These are phyloP conservation scores for Arenaria interpres DNA, from an alignment of 2,113 vertebrate genomes.

Conservation along the genomic window DNA sequence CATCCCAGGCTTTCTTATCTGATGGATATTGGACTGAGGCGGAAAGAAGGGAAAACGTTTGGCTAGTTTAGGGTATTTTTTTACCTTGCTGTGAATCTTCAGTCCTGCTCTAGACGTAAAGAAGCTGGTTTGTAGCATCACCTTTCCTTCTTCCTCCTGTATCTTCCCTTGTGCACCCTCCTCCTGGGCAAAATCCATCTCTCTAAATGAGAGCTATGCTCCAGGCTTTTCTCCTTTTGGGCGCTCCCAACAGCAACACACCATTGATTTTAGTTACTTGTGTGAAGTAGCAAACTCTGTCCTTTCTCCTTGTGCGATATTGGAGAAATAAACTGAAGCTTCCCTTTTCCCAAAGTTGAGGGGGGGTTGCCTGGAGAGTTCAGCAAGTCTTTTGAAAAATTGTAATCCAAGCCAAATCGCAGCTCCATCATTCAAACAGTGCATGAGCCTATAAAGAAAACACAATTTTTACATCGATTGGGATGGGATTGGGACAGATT, in stretches of 20 bases:
- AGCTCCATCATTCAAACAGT: not conserved
- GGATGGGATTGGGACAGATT: not conserved
- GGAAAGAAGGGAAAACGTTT: not conserved
- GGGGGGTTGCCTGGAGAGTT: not conserved
- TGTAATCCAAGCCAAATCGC: not conserved
- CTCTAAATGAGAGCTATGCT: not conserved
- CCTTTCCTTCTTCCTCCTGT: not conserved
- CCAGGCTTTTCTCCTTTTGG: not conserved
- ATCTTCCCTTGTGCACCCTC: not conserved
- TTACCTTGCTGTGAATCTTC: slow-evolving; percentile 1
- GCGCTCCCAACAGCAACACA: not conserved
- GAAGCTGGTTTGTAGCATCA: not conserved
- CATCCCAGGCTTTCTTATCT: not conserved
- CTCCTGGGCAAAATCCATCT: not conserved
- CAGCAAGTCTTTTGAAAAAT: not conserved
- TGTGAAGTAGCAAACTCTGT: not conserved
- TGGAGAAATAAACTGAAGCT: not conserved
- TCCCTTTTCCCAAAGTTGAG: not conserved
- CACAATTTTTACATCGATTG: not conserved
- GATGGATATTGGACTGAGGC: not conserved
- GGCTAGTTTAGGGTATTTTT: not conserved
- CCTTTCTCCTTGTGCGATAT: not conserved
- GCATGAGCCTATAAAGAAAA: not conserved
- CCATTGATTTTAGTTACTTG: not conserved
- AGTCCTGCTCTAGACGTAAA: not conserved